Conservation (phyloP, 1,140 invertebrate genomes). For the Ceratosolen solmsi region DNA sequence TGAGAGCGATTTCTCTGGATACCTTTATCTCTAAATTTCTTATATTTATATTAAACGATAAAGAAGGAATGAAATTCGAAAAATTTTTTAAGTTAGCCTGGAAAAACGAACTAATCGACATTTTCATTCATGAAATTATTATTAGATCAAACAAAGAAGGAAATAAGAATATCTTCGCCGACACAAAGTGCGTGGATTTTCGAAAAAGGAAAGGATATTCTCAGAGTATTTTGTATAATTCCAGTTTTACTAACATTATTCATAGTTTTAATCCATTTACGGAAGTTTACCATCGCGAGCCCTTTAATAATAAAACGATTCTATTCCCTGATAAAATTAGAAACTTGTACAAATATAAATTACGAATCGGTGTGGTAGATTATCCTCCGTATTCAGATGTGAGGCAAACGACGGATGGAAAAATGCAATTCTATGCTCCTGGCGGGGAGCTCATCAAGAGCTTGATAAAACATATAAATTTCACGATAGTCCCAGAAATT, state of each 20-base stretch:
- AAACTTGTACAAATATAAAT: not conserved
- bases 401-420: too few relatives aligned
- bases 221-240: not conserved
- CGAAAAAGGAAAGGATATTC: not conserved
- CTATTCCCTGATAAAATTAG: not conserved
- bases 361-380: slow-evolving; percentile 13
- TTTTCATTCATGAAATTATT: not conserved
- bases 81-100: slow-evolving; percentile 10
- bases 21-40: slow-evolving; percentile 20
- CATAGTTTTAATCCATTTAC: slow-evolving; percentile 32
- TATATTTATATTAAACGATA: not conserved
- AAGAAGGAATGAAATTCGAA: not conserved
- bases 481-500: not conserved
- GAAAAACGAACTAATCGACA: not conserved
- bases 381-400: slow-evolving; percentile 20
- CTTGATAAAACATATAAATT: not conserved
- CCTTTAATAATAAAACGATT: not conserved
- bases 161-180: too few relatives aligned
- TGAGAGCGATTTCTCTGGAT: not conserved
- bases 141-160: not conserved
- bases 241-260: not conserved
- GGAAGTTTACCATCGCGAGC: not conserved
- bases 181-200: not conserved
- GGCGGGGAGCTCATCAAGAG: not conserved
- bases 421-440: not conserved